Conservation (phyloP, 2,797 vertebrate species). For the Zalophus californianus region DNA sequence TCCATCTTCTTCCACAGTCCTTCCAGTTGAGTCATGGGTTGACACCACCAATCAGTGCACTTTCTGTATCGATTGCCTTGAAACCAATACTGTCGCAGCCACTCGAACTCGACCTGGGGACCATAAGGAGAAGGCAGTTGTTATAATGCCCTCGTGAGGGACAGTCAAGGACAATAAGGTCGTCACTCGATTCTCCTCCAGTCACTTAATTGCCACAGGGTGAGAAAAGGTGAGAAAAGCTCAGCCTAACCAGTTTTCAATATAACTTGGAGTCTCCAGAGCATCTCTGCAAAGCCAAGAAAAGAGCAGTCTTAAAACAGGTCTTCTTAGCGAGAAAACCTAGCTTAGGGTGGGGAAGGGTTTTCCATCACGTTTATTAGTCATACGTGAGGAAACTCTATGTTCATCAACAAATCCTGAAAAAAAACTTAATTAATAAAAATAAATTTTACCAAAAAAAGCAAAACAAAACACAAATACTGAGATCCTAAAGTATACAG, state of each 20-base stretch:
- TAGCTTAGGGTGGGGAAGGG: neutral
- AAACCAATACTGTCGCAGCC: constrained; percentile 99
- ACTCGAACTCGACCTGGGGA: constrained; percentile 96
- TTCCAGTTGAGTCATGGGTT: constrained; percentile 94
- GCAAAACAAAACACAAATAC: neutral
- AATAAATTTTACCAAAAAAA: neutral
- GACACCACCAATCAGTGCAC: constrained; percentile 96
- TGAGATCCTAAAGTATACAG: neutral
- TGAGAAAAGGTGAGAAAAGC: constrained; percentile 44
- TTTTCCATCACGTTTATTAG: neutral
- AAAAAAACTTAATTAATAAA: neutral
- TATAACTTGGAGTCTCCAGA: neutral
- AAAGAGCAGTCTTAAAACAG: neutral
- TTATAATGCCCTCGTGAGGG: neutral
- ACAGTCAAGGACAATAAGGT: neutral
- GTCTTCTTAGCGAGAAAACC: neutral
- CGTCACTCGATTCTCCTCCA: neutral
- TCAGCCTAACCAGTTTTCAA: neutral
- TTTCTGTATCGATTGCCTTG: constrained; percentile 95
- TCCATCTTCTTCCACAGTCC: constrained; percentile 97
- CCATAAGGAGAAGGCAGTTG: constrained; percentile 23
- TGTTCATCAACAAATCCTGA: neutral
- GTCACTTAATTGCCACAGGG: neutral
- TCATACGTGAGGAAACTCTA: neutral
- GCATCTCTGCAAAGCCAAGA: constrained; percentile 20